phyloP scores from a whole-genome alignment of 2,113 vertebrate species.

The Acrocephalus arundinaceus region DNA sequence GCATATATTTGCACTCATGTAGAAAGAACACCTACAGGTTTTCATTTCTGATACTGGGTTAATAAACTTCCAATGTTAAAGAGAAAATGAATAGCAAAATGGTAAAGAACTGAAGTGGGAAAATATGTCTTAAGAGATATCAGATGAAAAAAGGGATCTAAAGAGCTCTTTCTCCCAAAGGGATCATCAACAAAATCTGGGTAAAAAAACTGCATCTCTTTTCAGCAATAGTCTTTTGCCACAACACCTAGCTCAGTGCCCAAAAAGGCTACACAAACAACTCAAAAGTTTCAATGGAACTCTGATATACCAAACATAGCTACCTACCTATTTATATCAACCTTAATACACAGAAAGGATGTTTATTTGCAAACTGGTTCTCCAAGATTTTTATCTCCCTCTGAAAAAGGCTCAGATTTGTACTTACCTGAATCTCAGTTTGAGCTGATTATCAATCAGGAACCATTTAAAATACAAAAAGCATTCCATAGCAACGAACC shows the following conservation, averaged over 20 bases:
- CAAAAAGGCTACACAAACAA: background rate
- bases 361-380: background rate
- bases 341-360: background rate
- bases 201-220: background rate
- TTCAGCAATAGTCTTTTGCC: background rate
- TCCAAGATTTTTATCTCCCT: background rate
- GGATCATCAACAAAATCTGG: background rate
- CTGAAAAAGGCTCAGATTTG: background rate
- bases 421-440: background rate
- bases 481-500: background rate
- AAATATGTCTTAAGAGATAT: background rate
- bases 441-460: background rate
- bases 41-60: background rate
- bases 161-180: background rate
- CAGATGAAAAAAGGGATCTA: background rate
- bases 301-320: background rate
- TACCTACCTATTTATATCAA: background rate
- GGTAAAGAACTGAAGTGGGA: background rate
- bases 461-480: background rate
- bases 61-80: background rate
- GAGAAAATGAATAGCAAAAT: background rate
- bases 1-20: background rate
- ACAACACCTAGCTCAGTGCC: background rate
- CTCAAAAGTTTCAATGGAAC: background rate
- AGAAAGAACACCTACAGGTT: background rate